A percentile compares a stretch with the other conserved stretches of the same genome.
phyloP scores from a whole-genome alignment of 2,797 vertebrate genomes.

The Uromys caudimaculatus region DNA sequence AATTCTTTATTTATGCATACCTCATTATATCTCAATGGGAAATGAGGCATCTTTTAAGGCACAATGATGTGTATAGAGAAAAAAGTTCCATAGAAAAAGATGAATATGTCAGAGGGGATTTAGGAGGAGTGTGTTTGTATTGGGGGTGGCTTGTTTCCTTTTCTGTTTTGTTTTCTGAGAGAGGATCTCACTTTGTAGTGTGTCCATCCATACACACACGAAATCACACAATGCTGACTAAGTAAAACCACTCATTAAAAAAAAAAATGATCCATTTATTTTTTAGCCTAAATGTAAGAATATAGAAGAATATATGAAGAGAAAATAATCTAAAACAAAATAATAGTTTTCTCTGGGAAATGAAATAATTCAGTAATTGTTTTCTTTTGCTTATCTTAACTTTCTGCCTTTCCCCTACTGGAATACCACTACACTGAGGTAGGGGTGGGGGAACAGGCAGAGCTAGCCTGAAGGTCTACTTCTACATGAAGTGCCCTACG shows the following conservation, averaged over 20 bases:
- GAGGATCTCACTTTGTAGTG: neutral
- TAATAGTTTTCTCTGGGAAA: constrained; percentile 3
- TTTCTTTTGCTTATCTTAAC: neutral
- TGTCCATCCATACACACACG: neutral
- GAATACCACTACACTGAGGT: neutral
- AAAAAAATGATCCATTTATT: constrained; percentile 8
- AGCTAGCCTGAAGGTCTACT: neutral
- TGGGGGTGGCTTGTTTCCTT: neutral
- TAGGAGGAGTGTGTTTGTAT: neutral
- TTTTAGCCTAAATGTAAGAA: constrained; percentile 25
- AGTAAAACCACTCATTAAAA: constrained; percentile 11
- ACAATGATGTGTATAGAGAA: neutral
- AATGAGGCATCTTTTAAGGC: constrained; percentile 9
- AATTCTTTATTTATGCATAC: neutral
- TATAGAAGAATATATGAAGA: neutral
- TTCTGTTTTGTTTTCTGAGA: neutral
- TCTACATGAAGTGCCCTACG: neutral
- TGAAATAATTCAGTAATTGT: neutral
- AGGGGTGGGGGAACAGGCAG: neutral
- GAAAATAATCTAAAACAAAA: constrained; percentile 32
- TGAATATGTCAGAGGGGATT: neutral
- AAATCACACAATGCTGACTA: neutral
- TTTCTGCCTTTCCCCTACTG: neutral
- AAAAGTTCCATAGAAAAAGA: neutral
- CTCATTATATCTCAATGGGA: constrained; percentile 9